Percentiles rank a stretch among this genome's conserved stretches.
phyloP scores from a whole-genome alignment of 1,140 invertebrate species.

The Archivesica marissinica region DNA sequence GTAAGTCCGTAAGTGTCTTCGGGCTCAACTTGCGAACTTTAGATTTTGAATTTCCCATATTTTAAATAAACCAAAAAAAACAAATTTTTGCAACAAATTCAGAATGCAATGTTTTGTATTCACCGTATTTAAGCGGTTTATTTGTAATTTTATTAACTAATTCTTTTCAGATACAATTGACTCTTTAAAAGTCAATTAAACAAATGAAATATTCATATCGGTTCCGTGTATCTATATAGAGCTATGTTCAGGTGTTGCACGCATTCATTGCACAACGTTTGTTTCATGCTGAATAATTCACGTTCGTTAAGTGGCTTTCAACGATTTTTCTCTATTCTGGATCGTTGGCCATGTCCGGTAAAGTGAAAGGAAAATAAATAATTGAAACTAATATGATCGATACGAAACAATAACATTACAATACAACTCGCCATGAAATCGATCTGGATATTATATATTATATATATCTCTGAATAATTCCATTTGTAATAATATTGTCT shows the following conservation, averaged over 20 bases:
- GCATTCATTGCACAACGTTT: neutral
- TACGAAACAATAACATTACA: constrained; percentile 29
- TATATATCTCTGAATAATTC: too few relatives aligned
- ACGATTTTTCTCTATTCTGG: constrained; percentile 15
- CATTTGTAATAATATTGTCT: too few relatives aligned
- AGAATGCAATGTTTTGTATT: too few relatives aligned
- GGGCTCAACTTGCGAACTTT: constrained; percentile 53
- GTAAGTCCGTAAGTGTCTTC: constrained; percentile 60
- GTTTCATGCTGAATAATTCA: constrained; percentile 13
- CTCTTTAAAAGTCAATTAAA: constrained; percentile 5
- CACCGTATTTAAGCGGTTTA: too few relatives aligned
- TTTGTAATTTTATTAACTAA: too few relatives aligned
- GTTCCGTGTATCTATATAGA: neutral
- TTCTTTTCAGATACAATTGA: too few relatives aligned
- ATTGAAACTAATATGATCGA: constrained; percentile 17
- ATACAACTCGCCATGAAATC: too few relatives aligned
- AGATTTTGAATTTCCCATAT: constrained; percentile 41
- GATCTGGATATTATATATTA: too few relatives aligned
- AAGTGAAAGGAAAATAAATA: neutral
- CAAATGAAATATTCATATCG: neutral
- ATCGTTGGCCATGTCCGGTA: neutral
- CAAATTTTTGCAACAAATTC: too few relatives aligned
- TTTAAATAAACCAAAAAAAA: too few relatives aligned
- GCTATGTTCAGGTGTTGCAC: neutral
- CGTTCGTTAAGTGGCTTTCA: neutral